These are phyloP conservation scores for Heliconius hermathena DNA, from an alignment of 1,140 invertebrate species.

Conservation along the genomic window DNA sequence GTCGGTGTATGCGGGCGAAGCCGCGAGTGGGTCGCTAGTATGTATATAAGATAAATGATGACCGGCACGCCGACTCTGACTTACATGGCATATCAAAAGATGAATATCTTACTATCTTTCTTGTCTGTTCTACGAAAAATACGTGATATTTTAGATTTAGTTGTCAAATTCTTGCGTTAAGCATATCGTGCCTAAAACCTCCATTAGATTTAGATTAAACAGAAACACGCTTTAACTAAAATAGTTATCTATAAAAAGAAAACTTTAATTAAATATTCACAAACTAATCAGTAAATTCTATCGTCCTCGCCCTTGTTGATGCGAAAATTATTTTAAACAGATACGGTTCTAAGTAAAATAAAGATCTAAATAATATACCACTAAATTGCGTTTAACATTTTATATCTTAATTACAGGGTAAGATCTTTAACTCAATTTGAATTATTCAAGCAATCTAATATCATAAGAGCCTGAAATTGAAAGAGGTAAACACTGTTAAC, in stretches of 20 bases:
- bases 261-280: neutral
- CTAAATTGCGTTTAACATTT: conserved; percentile 35
- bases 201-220: neutral
- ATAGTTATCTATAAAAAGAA: neutral
- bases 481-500: conserved; percentile 13
- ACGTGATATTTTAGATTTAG: neutral
- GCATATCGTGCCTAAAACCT: neutral
- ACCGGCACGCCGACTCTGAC: neutral
- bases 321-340: conserved; percentile 1
- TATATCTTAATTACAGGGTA: conserved; percentile 37
- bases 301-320: neutral
- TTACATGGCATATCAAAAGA: neutral
- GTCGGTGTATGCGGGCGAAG: too few species aligned
- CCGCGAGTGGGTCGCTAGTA: too few species aligned
- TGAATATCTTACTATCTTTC: neutral
- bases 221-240: neutral
- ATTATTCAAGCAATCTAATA: conserved; percentile 36
- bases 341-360: conserved; percentile 18
- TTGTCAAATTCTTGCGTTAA: neutral
- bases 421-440: conserved; percentile 15
- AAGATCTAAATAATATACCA: conserved; percentile 24
- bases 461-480: conserved; percentile 30
- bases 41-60: neutral
- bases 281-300: neutral
- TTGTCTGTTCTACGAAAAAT: neutral